Conservation (phyloP, 2,888 invertebrate genomes). For the Caenorhabditis afra region DNA sequence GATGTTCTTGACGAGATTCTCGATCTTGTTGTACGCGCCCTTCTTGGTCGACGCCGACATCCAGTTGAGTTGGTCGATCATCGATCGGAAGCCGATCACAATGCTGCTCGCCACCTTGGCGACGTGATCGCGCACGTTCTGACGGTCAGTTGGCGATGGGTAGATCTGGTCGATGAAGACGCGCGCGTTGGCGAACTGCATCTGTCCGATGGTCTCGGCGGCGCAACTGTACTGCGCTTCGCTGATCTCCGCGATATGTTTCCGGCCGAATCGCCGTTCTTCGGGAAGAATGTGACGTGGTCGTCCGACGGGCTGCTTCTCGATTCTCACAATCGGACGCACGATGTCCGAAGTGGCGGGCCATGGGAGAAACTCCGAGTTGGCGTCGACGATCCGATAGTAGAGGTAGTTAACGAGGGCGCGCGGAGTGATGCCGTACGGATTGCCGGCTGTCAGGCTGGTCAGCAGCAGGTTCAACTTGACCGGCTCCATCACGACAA, state of each 20-base stretch:
- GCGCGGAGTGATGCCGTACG: conserved; percentile 59
- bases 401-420: conserved; percentile 68
- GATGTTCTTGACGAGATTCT: conserved; percentile 75
- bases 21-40: conserved; percentile 75
- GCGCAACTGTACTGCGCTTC: conserved; percentile 62
- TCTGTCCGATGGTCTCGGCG: conserved; percentile 61
- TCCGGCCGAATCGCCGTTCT: conserved; percentile 32
- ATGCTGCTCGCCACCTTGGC: conserved; percentile 68
- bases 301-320: conserved; percentile 41
- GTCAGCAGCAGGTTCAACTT: conserved; percentile 46
- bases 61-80: conserved; percentile 77
- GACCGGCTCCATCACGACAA: conserved; percentile 61
- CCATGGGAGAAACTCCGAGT: conserved; percentile 63
- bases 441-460: conserved; percentile 21
- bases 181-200: conserved; percentile 75
- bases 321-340: conserved; percentile 32
- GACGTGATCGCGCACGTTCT: conserved; percentile 68
- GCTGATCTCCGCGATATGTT: conserved; percentile 32
- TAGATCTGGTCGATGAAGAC: conserved; percentile 74
- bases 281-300: conserved; percentile 38
- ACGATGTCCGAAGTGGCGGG: background rate
- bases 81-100: conserved; percentile 72
- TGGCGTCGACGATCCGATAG: conserved; percentile 64
- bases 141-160: conserved; percentile 53
- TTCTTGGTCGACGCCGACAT: conserved; percentile 72